Conservation (phyloP, 1,140 invertebrate species). For the Dendroctonus ponderosae region DNA sequence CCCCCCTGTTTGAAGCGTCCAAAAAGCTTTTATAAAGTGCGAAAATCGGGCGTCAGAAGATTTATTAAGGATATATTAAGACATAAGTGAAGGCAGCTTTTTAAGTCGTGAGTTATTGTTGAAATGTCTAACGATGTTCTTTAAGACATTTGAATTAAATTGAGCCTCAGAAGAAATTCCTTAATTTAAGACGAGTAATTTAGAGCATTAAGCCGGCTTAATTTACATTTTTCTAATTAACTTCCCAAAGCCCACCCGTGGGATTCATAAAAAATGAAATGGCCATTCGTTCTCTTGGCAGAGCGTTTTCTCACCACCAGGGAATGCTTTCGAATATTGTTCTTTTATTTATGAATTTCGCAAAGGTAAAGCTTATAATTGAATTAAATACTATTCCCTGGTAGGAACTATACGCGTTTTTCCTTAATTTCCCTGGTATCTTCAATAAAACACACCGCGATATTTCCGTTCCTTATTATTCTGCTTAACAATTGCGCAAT, state of each 20-base stretch:
- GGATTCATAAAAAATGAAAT: slow-evolving; percentile 8
- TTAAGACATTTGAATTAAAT: neutral
- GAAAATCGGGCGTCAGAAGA: too few species aligned
- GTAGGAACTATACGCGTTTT: neutral
- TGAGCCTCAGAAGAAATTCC: neutral
- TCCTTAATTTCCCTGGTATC: neutral
- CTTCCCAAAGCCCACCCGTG: slow-evolving; percentile 1
- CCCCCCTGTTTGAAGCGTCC: too few species aligned
- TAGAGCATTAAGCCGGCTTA: slow-evolving; percentile 5
- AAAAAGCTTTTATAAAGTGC: too few species aligned
- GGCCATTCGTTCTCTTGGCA: slow-evolving; percentile 12
- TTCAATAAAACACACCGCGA: too few species aligned
- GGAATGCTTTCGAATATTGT: too few species aligned
- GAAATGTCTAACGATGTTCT: neutral
- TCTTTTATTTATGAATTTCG: too few species aligned
- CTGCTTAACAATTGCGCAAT: too few species aligned
- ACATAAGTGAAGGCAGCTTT: too few species aligned
- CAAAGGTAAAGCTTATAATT: too few species aligned
- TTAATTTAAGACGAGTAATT: slow-evolving; percentile 5
- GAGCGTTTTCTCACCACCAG: neutral
- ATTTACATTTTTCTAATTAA: slow-evolving; percentile 26
- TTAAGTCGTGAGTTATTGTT: too few species aligned
- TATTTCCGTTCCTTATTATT: too few species aligned
- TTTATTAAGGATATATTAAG: too few species aligned
- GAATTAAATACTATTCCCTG: neutral